Percentiles rank a stretch among this genome's conserved stretches.
Evolutionary conservation across 2,113 vertebrate genomes (phyloP).

Genomic region (Pygathrix nemaeus): DNA sequence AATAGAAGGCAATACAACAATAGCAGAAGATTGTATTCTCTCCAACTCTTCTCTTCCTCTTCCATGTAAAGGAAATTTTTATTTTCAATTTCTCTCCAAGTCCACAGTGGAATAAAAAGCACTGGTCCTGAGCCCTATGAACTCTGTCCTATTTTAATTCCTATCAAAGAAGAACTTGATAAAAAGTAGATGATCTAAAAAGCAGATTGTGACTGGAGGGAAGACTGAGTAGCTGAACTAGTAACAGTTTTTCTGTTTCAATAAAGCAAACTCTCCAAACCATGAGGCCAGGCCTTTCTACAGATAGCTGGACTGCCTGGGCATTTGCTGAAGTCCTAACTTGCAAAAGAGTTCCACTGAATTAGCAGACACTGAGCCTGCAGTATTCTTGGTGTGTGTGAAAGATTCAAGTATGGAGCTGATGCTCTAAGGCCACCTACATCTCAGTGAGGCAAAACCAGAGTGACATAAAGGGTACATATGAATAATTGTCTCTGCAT

Average conservation of each 20-base stretch:
- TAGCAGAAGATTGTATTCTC: neutral
- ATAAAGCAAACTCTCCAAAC: neutral
- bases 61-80: neutral
- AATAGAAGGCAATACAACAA: neutral
- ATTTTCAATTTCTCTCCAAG: neutral
- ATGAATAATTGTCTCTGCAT: neutral
- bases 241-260: neutral
- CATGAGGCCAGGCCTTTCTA: neutral
- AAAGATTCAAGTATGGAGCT: neutral
- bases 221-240: neutral
- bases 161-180: neutral
- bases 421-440: neutral
- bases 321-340: neutral
- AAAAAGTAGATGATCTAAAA: neutral
- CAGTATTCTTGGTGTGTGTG: neutral
- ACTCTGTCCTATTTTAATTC: slow-evolving; percentile 17
- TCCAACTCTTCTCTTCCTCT: neutral
- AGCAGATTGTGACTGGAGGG: neutral
- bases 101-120: neutral
- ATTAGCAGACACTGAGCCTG: neutral
- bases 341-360: neutral
- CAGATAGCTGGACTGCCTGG: neutral
- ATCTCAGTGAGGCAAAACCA: neutral
- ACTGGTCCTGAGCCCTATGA: neutral
- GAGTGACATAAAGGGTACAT: neutral